Conservation (phyloP, 2,888 invertebrate species). For the Pristionchus arcanus region DNA sequence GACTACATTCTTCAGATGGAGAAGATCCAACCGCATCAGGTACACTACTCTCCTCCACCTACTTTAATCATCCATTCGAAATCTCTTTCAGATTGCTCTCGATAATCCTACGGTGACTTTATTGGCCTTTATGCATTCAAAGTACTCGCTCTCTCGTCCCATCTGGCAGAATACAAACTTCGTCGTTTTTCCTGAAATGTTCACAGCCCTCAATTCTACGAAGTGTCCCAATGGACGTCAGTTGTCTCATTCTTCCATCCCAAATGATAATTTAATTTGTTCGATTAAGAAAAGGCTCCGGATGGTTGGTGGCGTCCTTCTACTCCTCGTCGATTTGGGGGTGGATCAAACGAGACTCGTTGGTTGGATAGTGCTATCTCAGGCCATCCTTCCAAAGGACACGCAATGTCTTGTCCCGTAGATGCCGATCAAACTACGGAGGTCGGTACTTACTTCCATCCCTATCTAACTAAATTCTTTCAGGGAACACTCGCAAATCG, state of each 20-base stretch:
- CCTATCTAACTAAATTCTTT: not conserved
- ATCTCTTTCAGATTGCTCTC: conserved; percentile 85
- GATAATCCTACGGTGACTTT: conserved; percentile 94
- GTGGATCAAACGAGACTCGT: conserved; percentile 69
- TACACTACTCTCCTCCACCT: conserved; percentile 41
- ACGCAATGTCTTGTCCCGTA: conserved; percentile 68
- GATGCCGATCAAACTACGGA: conserved; percentile 73
- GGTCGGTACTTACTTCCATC: not conserved
- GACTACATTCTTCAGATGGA: conserved; percentile 87
- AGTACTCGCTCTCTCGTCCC: conserved; percentile 86
- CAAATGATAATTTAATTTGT: not conserved
- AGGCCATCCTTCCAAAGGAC: conserved; percentile 72
- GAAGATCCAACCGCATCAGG: conserved; percentile 68
- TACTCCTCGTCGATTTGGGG: conserved; percentile 71
- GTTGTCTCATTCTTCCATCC: not conserved
- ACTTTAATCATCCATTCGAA: not conserved
- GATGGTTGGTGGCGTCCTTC: conserved; percentile 76
- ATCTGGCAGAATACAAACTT: conserved; percentile 92
- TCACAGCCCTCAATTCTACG: conserved; percentile 79
- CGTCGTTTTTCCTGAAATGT: conserved; percentile 90
- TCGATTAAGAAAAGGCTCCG: conserved; percentile 60
- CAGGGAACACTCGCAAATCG: conserved; percentile 73
- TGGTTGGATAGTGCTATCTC: conserved; percentile 72
- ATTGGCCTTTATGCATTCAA: conserved; percentile 89
- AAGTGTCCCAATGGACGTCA: conserved; percentile 58